Evolutionary conservation across 2,113 vertebrate species (phyloP), one percentile per base, ranked within the genome.

Genomic region (Casuarius casuarius): DNA sequence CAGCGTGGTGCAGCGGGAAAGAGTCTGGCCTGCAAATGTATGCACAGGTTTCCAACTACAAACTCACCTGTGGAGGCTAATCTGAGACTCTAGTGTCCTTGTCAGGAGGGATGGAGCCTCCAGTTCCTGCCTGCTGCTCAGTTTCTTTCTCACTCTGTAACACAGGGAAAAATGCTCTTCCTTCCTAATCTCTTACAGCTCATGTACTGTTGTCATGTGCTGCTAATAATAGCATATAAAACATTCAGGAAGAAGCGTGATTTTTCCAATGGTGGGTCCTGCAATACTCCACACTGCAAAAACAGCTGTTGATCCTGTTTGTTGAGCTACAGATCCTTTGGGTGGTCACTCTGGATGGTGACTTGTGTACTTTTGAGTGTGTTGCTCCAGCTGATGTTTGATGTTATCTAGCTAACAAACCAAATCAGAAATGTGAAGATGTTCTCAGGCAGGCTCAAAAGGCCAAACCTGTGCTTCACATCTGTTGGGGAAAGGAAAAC

Each of bases 121-220:
- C 35, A 26, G 8, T 26, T 38, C 16, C 62, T 40, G 62, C 12
- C 22, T 38, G 35, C 62, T 26, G 14, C 13, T 26, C 22, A 19
- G 56, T 59, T 59, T 59, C 29, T 59, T 59, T 59, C 56, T 59
- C 56, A 59, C 29, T 58, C 79, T 59, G 44, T 56, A 65, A 18
- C 31, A 10, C 77, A 33, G 44, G 38, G 67, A 87, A 28, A 28
- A 87, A 78, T 9, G 31, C 44, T 94, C 87, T 87, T 95, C 84
- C 91, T 96, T 71, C 84, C 89, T 94, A 94, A 96, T 94, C 93
- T 92, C 87, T 84, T 38, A 0, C 46, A 94, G 89, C 70, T 89
- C 95, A 63, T 49, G 84, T 33, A 35, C 8, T 1, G 8, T 22
- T 38, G 38, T 38, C 38, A 38, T 38, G 38, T 89, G 81, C 78